Conservation (phyloP, 2,797 vertebrate genomes). For the Falco berigora region DNA sequence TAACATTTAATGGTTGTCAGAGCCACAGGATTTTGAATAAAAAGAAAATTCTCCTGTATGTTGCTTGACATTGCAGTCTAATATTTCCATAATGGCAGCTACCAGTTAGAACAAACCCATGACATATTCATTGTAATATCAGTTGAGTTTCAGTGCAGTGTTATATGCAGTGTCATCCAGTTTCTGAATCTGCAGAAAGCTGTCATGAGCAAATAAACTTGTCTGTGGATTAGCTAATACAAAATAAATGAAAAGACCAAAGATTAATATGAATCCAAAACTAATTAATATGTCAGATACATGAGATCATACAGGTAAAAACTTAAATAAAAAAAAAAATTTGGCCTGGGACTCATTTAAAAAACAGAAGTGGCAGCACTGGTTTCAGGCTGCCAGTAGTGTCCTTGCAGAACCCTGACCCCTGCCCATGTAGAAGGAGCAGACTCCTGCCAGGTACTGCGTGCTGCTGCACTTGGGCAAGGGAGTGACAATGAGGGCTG, state of each 20-base stretch:
- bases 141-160: not conserved
- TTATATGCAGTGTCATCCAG: not conserved
- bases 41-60: not conserved
- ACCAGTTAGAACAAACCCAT: not conserved
- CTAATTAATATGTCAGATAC: not conserved
- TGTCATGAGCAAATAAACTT: not conserved
- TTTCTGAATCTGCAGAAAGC: not conserved
- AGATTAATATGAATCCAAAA: not conserved
- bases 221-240: not conserved
- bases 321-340: not conserved
- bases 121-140: not conserved
- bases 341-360: not conserved
- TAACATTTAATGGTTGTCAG: not conserved
- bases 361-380: rapidly evolving
- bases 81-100: not conserved
- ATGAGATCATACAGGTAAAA: not conserved
- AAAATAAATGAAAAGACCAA: not conserved
- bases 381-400: not conserved
- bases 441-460: not conserved
- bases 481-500: not conserved
- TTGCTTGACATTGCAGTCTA: not conserved
- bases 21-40: not conserved
- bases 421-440: not conserved
- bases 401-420: not conserved
- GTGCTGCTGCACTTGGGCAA: rapidly evolving